Evolutionary conservation across 2,888 invertebrate species (phyloP).

Genomic region (Neoscelio sp.): DNA sequence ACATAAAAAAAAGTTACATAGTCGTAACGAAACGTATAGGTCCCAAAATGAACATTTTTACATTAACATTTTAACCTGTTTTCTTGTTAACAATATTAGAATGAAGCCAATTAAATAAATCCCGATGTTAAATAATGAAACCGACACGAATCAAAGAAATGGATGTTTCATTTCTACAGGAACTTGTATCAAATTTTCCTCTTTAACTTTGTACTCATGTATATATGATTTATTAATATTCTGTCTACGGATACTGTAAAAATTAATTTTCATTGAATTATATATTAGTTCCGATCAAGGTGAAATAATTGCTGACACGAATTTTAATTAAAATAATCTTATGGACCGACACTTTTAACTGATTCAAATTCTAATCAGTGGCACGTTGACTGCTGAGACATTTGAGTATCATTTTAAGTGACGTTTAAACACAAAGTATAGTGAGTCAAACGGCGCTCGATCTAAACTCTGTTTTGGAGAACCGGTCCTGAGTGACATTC

Average conservation of each 20-base stretch:
- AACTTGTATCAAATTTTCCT: too few species aligned
- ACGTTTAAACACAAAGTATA: constrained; percentile 56
- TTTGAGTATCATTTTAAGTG: constrained; percentile 51
- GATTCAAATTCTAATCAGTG: constrained; percentile 55
- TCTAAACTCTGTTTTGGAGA: constrained; percentile 58
- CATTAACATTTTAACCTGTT: too few species aligned
- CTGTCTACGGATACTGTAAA: constrained; percentile 3
- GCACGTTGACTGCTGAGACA: constrained; percentile 49
- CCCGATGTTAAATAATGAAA: too few species aligned
- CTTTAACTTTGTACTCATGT: too few species aligned
- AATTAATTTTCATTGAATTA: constrained; percentile 31
- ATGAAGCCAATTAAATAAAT: too few species aligned
- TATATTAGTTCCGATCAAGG: constrained; percentile 39
- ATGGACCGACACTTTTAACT: constrained; percentile 23
- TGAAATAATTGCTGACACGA: constrained; percentile 48
- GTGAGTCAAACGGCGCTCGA: constrained; percentile 48
- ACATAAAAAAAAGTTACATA: too few species aligned
- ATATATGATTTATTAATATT: constrained; percentile 27
- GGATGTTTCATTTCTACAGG: too few species aligned
- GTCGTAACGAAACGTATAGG: too few species aligned
- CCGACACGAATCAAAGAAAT: too few species aligned
- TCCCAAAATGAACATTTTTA: too few species aligned
- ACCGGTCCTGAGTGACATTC: constrained; percentile 67
- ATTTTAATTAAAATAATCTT: constrained; percentile 48
- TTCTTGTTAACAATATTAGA: too few species aligned